These are phyloP conservation scores for Chondrilla cf. caribensis DNA, from an alignment of 37 sponge, comb jelly and placozoan genomes.

Conservation along the genomic window DNA sequence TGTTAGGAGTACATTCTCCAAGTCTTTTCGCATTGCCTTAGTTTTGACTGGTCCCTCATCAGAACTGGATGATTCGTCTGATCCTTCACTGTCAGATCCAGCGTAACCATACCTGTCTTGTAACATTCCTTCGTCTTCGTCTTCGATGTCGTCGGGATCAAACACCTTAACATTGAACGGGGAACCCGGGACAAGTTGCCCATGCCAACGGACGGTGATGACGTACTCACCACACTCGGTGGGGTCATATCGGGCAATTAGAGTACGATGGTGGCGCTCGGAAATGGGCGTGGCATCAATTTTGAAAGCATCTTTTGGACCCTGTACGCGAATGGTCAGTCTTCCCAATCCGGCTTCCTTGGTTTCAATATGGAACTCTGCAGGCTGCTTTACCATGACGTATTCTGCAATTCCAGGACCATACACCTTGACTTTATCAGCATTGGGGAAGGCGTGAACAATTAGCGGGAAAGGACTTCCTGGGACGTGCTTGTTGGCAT, in stretches of 20 bases:
- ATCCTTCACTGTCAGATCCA: not conserved
- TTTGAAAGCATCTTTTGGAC: conserved; percentile 81
- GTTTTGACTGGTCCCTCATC: not conserved
- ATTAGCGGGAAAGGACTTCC: conserved; percentile 81
- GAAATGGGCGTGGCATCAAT: conserved; percentile 65
- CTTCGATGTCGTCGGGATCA: not conserved
- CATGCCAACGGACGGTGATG: conserved; percentile 74
- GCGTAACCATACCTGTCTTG: not conserved
- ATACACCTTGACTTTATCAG: conserved; percentile 77
- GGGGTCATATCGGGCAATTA: conserved; percentile 64
- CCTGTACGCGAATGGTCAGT: conserved; percentile 75
- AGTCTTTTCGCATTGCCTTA: not conserved
- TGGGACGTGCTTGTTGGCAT: conserved; percentile 80
- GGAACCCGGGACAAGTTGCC: conserved; percentile 49
- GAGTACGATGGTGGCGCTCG: conserved; percentile 48
- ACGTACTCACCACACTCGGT: conserved; percentile 51
- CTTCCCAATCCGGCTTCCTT: conserved; percentile 85
- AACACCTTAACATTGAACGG: conserved; percentile 68
- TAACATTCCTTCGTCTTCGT: not conserved
- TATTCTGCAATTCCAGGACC: conserved; percentile 74
- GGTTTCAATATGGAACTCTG: conserved; percentile 79
- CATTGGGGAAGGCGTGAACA: conserved; percentile 76
- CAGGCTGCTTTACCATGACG: conserved; percentile 38
- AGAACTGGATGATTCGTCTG: not conserved
- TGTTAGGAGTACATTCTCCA: not conserved